Evolutionary conservation across 2,888 invertebrate genomes (phyloP).

Genomic region (Diabrotica balteata): DNA sequence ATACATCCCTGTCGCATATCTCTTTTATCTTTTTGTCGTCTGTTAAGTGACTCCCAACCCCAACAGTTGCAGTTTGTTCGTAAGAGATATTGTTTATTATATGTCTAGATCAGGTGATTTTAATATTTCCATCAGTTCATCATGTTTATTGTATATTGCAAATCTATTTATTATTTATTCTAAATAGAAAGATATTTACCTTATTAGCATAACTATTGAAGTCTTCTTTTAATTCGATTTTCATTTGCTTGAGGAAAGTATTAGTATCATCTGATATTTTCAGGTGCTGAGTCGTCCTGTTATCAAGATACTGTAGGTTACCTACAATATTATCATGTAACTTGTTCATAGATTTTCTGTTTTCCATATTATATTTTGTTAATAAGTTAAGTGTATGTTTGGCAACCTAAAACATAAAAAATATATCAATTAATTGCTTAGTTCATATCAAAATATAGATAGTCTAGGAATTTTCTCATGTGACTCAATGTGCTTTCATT

Average conservation of each 20-base stretch:
- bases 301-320: constrained; percentile 36
- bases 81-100: too few species aligned
- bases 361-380: constrained; percentile 26
- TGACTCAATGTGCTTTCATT: too few species aligned
- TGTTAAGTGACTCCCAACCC: too few species aligned
- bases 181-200: constrained; percentile 39
- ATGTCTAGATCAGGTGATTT: too few species aligned
- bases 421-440: not conserved
- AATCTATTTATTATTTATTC: too few species aligned
- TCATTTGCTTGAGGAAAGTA: constrained; percentile 39
- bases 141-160: too few species aligned
- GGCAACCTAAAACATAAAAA: constrained; percentile 28
- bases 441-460: too few species aligned
- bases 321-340: constrained; percentile 37
- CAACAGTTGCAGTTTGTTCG: too few species aligned
- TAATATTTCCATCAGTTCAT: too few species aligned
- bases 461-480: too few species aligned
- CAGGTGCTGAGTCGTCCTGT: constrained; percentile 31
- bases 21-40: too few species aligned
- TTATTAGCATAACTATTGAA: constrained; percentile 54
- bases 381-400: constrained; percentile 28
- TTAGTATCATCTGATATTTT: constrained; percentile 36
- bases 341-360: constrained; percentile 34
- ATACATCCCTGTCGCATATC: too few species aligned
- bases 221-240: constrained; percentile 48